A percentile compares a stretch with the other conserved stretches of the same genome.
Evolutionary conservation across 2,888 invertebrate species (phyloP).

Genomic region (Steromphala cineraria): DNA sequence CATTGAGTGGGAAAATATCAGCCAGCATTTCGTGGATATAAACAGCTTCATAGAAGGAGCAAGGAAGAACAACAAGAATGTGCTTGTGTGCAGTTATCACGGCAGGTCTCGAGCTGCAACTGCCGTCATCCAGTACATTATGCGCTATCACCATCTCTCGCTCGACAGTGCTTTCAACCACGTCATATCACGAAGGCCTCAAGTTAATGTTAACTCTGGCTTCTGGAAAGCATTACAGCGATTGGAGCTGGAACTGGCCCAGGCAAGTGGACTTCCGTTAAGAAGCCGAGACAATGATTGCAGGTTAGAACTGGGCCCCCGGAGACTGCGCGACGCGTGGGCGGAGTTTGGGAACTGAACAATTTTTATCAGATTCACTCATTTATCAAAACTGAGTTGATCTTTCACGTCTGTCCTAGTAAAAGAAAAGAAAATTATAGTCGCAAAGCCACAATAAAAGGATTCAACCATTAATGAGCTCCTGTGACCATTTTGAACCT

Average conservation of each 20-base stretch:
- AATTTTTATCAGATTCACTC: not conserved
- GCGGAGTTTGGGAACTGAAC: slow-evolving; percentile 25
- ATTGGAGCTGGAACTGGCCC: slow-evolving; percentile 47
- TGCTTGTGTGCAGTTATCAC: slow-evolving; percentile 64
- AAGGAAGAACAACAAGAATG: slow-evolving; percentile 54
- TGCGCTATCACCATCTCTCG: slow-evolving; percentile 56
- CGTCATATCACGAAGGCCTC: slow-evolving; percentile 60
- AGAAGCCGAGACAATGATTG: not conserved
- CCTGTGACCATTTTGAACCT: no score
- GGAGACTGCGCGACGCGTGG: slow-evolving; percentile 35
- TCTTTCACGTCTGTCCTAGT: no score
- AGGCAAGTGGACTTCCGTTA: not conserved
- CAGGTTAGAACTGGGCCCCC: slow-evolving; percentile 2
- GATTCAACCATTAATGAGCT: no score
- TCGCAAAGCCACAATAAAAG: no score
- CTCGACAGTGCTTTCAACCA: slow-evolving; percentile 60
- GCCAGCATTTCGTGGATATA: slow-evolving; percentile 66
- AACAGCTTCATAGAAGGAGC: slow-evolving; percentile 70
- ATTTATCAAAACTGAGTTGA: no score
- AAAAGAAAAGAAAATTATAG: no score
- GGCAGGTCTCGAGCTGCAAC: slow-evolving; percentile 65
- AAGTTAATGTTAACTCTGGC: slow-evolving; percentile 57
- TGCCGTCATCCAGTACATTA: slow-evolving; percentile 68
- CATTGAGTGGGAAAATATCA: slow-evolving; percentile 76
- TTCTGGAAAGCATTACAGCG: slow-evolving; percentile 54